phyloP scores from a whole-genome alignment of 1,140 invertebrate species.

The Zaprionus gabonicus region DNA sequence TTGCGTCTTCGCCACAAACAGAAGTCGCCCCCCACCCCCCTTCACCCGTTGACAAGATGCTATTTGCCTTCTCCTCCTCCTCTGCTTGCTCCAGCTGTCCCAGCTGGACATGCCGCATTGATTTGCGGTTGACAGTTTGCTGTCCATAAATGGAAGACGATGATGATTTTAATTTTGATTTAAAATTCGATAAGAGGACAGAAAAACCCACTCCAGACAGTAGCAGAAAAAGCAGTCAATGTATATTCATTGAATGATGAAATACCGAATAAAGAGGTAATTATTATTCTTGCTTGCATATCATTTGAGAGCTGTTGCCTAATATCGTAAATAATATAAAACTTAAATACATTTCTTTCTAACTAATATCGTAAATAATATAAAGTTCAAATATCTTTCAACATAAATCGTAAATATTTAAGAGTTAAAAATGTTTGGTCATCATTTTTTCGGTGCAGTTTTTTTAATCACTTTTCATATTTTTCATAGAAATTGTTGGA shows the following conservation, averaged over 20 bases:
- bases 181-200: background rate
- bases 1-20: background rate
- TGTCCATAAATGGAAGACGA: constrained; percentile 46
- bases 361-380: background rate
- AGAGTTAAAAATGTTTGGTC: background rate
- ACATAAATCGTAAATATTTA: background rate
- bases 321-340: background rate
- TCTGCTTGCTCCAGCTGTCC: background rate
- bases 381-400: background rate
- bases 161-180: constrained; percentile 14
- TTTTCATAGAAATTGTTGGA: constrained; percentile 15
- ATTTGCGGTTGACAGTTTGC: constrained; percentile 41
- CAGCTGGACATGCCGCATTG: constrained; percentile 12
- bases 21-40: background rate
- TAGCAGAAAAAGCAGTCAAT: background rate
- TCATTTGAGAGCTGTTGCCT: background rate
- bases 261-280: background rate
- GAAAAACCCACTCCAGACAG: constrained; percentile 1
- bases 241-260: background rate
- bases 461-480: background rate
- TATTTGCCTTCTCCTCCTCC: background rate
- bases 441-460: background rate
- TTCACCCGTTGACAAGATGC: constrained; percentile 24
- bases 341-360: background rate
- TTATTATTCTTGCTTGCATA: constrained; percentile 2